A percentile compares a stretch with the other conserved stretches of the same genome.
phyloP scores from a whole-genome alignment of 2,888 invertebrate genomes.

The Pristionchus mayeri region DNA sequence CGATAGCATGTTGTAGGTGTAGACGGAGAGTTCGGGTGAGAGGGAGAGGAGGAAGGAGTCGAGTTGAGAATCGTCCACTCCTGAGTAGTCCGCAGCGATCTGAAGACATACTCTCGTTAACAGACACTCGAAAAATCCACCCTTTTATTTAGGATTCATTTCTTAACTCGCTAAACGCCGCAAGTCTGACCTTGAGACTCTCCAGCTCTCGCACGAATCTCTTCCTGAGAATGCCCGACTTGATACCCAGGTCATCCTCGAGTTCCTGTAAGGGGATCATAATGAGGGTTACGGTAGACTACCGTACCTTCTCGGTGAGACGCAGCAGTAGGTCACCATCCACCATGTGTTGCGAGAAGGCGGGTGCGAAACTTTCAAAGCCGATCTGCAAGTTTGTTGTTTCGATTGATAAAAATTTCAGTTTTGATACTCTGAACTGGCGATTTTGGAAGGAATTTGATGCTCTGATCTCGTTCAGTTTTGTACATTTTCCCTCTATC shows the following conservation, averaged over 20 bases:
- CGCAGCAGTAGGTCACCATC: slow-evolving; percentile 96
- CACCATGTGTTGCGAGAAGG: slow-evolving; percentile 91
- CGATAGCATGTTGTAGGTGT: slow-evolving; percentile 95
- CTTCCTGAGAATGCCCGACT: slow-evolving; percentile 92
- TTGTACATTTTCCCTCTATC: neutral
- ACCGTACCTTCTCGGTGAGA: slow-evolving; percentile 85
- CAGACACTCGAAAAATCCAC: neutral
- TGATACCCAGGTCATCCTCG: slow-evolving; percentile 90
- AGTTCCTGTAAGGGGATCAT: slow-evolving; percentile 81
- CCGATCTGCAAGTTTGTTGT: slow-evolving; percentile 83
- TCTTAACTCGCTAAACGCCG: neutral
- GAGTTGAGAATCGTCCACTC: slow-evolving; percentile 74
- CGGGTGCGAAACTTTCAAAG: slow-evolving; percentile 87
- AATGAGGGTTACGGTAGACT: neutral
- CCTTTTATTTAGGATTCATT: slow-evolving; percentile 1
- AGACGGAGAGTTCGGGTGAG: slow-evolving; percentile 84
- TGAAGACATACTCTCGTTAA: slow-evolving; percentile 46
- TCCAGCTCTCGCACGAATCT: slow-evolving; percentile 75
- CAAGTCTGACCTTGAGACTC: slow-evolving; percentile 67
- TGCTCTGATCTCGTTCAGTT: neutral
- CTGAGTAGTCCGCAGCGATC: slow-evolving; percentile 75
- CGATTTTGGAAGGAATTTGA: neutral
- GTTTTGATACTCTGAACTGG: neutral
- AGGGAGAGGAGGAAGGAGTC: slow-evolving; percentile 75
- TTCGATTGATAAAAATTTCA: neutral